phyloP scores from a whole-genome alignment of 2,113 vertebrate genomes.

The Leucopsar rothschildi region DNA sequence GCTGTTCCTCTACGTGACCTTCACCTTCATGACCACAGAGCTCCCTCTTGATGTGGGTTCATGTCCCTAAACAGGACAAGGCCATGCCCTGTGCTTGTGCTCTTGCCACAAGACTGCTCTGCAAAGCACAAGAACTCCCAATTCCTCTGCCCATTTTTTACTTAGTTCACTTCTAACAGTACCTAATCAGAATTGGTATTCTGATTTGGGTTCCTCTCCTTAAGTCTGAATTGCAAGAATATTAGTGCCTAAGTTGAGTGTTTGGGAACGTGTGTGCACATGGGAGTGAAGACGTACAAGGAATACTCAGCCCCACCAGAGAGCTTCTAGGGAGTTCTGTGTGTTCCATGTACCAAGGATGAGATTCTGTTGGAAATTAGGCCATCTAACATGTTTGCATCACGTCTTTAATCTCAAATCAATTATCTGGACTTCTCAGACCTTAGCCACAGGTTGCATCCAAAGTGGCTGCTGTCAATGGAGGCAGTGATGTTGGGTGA shows the following conservation, averaged over 20 bases:
- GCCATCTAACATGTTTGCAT: background rate
- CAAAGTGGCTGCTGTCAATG: background rate
- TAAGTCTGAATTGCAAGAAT: background rate
- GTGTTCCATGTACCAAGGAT: background rate
- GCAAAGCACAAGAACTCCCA: background rate
- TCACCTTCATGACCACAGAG: background rate
- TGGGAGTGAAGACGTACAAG: background rate
- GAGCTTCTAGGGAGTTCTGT: background rate
- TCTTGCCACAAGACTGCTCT: background rate
- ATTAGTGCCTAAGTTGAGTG: rapidly evolving
- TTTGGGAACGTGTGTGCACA: background rate
- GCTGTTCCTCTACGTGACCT: background rate
- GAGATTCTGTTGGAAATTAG: background rate
- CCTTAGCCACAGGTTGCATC: background rate
- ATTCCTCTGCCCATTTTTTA: background rate
- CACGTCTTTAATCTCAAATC: background rate
- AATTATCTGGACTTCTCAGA: background rate
- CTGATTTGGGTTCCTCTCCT: background rate
- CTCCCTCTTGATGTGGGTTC: background rate
- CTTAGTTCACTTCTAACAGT: background rate
- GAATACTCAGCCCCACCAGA: background rate
- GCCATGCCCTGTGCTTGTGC: background rate
- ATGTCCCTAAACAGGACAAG: background rate
- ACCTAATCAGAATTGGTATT: background rate
- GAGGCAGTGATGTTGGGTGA: background rate